Evolutionary conservation across 2,888 invertebrate species (phyloP), one percentile per base, ranked within the genome.

Genomic region (Trissonchulus sp.): DNA sequence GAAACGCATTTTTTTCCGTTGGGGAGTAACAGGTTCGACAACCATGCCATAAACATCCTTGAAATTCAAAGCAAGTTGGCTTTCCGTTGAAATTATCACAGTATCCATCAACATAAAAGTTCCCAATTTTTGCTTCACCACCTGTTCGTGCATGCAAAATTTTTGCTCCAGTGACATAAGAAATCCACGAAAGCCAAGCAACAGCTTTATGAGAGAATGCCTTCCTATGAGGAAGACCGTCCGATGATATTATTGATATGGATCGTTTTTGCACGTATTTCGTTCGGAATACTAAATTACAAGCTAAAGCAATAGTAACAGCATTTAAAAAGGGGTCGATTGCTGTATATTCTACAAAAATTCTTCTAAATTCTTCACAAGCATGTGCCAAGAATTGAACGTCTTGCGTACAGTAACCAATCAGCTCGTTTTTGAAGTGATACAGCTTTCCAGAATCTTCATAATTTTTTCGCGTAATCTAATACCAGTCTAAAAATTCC

Each of bases 11-110:
- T 28, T 18, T 31, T 34, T 31, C 30, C 3, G 3, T 28, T 8
- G 30, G 31, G 30, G 3, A 8, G 8, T 28, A 18, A 28, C 65
- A 65, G 3, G 8, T 31, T 15, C 34, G 8, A 63, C 80, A 81
- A 1, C 79, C 79, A 74, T 80, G 80, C 60, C 33, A 78, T 28
- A 75, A 74, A 74, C 80, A 81, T 0, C 79, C 79, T n/a, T 78
- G 73, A 37, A 76, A 80, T 33, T 79, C 77, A 33, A 75, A 80
- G 15, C 79, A 48, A 31, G 65, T 65, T 15, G 48, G 48, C 48
- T 23, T 48, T 15, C 48, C 48, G n/a, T 65, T 65, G 30, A 34
- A 65, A 31, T 28, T 34, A 65, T 65, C 30, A 34, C 15, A 65
- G 65, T 15, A 65, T 2, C 79, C 80, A 74, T 80, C 80, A 0